These are phyloP conservation scores for Adrianichthys oophorus DNA, from an alignment of 2,797 vertebrate species.

Conservation along the genomic window DNA sequence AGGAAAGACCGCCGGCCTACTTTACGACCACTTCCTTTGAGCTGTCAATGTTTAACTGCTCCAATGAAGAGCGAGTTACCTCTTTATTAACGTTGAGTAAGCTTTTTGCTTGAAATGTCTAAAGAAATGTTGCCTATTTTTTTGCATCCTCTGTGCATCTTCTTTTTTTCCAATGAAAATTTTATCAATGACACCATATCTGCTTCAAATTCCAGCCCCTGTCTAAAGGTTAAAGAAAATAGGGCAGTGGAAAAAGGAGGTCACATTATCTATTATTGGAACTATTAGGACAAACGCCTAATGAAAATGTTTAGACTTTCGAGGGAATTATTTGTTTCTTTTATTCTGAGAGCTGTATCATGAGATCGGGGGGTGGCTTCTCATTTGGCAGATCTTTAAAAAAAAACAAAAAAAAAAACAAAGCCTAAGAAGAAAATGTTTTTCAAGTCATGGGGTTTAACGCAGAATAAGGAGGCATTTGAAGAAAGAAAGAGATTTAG, in stretches of 20 bases:
- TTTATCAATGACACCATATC: no score
- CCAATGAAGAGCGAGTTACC: constrained; percentile 36
- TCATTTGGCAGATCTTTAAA: not conserved
- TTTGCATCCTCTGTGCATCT: no score
- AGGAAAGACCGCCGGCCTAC: constrained; percentile 56
- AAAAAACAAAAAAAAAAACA: not conserved
- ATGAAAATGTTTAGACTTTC: not conserved
- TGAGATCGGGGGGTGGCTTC: not conserved
- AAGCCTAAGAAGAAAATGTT: not conserved
- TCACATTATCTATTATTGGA: not conserved
- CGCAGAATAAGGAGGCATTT: no score
- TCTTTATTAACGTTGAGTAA: constrained; percentile 14
- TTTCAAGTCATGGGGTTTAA: not conserved
- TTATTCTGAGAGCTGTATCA: not conserved
- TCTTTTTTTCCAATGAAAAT: no score
- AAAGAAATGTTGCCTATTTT: not conserved
- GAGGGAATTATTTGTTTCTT: constrained; percentile 1
- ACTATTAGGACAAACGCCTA: not conserved
- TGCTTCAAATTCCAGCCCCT: no score
- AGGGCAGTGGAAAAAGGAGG: not conserved
- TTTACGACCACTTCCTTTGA: constrained; percentile 64
- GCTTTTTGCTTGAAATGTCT: constrained; percentile 25
- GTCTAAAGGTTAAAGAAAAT: constrained; percentile 13
- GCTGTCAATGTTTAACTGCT: constrained; percentile 44
- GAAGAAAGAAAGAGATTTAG: no score